Percentiles rank a stretch among this genome's conserved stretches.
Conservation (phyloP, 2,888 invertebrate genomes). For the Parnassius mnemosyne region DNA sequence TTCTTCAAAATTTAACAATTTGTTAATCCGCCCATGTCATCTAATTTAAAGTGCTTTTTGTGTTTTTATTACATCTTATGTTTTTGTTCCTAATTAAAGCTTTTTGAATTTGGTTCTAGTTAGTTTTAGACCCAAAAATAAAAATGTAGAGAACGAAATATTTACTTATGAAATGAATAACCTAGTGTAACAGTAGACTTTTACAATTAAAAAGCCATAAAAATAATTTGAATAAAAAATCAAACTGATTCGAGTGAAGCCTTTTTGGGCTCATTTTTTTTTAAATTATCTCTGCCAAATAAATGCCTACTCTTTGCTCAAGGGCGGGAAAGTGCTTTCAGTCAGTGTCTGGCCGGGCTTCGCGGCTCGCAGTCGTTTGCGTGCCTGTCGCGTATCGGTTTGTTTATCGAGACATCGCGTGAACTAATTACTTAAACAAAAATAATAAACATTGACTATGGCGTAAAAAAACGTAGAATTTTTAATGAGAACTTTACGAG, state of each 20-base stretch:
- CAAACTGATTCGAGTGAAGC: background rate
- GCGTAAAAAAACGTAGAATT: conserved; percentile 6
- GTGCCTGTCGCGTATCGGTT: conserved; percentile 17
- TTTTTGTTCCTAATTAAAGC: too few species aligned
- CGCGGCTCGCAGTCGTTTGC: conserved; percentile 48
- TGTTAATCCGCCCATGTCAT: too few species aligned
- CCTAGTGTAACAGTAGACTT: too few species aligned
- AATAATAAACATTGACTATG: conserved; percentile 22
- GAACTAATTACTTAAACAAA: conserved; percentile 23
- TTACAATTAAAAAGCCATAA: too few species aligned
- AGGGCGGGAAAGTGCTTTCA: conserved; percentile 63
- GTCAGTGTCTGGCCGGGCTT: conserved; percentile 57
- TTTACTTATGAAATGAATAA: too few species aligned
- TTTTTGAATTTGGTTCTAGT: too few species aligned
- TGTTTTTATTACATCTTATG: too few species aligned
- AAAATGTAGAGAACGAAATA: too few species aligned
- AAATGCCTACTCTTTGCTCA: conserved; percentile 47
- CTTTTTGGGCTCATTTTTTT: conserved; percentile 4
- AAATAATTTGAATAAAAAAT: too few species aligned
- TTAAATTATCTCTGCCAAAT: conserved; percentile 34
- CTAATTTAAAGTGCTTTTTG: too few species aligned
- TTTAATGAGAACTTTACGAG: conserved; percentile 23
- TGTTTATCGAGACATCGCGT: conserved; percentile 23
- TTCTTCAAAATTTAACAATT: too few species aligned
- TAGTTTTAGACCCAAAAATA: too few species aligned